Evolutionary conservation across 2,888 invertebrate genomes (phyloP), one percentile per base, ranked within the genome.

Genomic region (Caradrina kadenii): DNA sequence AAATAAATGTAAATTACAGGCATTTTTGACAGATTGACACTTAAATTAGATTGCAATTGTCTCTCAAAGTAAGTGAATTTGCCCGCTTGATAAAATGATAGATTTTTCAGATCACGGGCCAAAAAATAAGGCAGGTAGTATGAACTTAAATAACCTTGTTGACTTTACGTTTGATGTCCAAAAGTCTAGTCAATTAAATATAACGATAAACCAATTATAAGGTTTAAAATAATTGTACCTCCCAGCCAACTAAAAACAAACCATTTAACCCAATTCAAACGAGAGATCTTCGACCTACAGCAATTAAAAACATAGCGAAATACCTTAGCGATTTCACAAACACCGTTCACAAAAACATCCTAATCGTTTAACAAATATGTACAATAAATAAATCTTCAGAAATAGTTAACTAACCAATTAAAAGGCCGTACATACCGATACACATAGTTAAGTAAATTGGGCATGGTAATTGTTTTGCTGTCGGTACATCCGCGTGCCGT

Each of bases 401-500:
- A 62, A 55, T 62, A 73, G 55, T 69, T 76, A 68, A 72, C 69
- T 63, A 62, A 60, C 64, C 78, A 79, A 79, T 79, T 79, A 79
- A 70, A 79, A 68, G 22, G 58, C 74, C 52, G 35, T 55, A 79
- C 75, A 79, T 79, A 70, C 75, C 78, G 75, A 79, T 79, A 75
- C 64, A 79, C 75, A 78, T 74, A 63, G 69, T 78, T 75, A 75
- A 61, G 26, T 60, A 69, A 73, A 81, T 79, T 79, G 69, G 75
- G 66, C 66, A 81, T 74, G 73, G 55, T 72, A 73, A 77, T 80
- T 66, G 66, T 81, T 86, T 77, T 85, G 86, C 81, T 64, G 72
- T 80, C 89, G 66, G 69, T 88, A 85, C 84, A 70, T 59, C 68
- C 72, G 66, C 53, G 77, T 68, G 70, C 74, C 89, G 89, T 89